Conservation (phyloP, 2,888 invertebrate genomes). For the Cheilosia grossa region DNA sequence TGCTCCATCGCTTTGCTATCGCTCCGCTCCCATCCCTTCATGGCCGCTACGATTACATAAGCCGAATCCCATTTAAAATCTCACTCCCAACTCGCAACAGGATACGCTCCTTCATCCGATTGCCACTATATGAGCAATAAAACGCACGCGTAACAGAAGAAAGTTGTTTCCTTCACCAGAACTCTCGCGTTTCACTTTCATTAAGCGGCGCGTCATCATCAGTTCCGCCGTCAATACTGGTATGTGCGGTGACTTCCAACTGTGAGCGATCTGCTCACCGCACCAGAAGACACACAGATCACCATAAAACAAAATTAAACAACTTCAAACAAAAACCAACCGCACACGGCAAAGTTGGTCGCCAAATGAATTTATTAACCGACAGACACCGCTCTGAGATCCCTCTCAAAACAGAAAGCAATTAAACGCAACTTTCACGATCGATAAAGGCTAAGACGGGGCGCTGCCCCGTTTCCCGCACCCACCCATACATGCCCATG, state of each 20-base stretch:
- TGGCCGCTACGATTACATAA: too few species aligned
- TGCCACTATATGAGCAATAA: constrained; percentile 11
- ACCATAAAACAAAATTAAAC: constrained; percentile 26
- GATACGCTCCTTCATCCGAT: constrained; percentile 16
- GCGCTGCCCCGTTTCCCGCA: not conserved
- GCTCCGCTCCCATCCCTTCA: too few species aligned
- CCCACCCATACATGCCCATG: constrained; percentile 5
- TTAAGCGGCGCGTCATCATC: not conserved
- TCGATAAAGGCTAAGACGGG: constrained; percentile 62
- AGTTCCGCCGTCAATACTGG: constrained; percentile 16
- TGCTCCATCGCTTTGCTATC: too few species aligned
- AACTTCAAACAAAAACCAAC: constrained; percentile 19
- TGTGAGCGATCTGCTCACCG: constrained; percentile 14
- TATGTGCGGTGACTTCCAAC: constrained; percentile 5
- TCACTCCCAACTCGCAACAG: constrained; percentile 13
- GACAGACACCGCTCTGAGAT: constrained; percentile 2
- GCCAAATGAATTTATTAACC: constrained; percentile 49
- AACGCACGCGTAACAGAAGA: constrained; percentile 51
- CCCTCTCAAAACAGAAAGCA: constrained; percentile 53
- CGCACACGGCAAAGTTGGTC: not conserved
- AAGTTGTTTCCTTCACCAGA: constrained; percentile 60
- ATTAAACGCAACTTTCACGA: constrained; percentile 74
- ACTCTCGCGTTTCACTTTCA: constrained; percentile 67
- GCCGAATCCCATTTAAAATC: too few species aligned
- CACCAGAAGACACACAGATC: constrained; percentile 9